These are phyloP conservation scores for Chelonoidis abingdonii DNA, from an alignment of 2,113 vertebrate species.

Conservation along the genomic window DNA sequence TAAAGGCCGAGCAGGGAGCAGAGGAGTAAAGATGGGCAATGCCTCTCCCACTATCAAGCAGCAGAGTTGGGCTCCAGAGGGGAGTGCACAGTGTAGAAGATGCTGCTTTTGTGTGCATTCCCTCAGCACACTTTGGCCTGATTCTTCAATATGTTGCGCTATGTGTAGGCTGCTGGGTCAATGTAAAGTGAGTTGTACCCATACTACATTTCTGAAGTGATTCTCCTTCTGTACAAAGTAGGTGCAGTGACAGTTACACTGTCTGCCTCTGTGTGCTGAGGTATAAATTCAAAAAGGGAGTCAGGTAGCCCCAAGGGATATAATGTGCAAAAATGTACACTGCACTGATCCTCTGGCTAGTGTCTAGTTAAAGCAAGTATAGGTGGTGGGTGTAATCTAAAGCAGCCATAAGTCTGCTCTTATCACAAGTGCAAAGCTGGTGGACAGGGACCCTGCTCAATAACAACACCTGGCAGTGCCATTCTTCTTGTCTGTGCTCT, in stretches of 20 bases:
- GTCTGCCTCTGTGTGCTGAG: not conserved
- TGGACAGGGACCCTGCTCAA: not conserved
- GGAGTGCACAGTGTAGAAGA: not conserved
- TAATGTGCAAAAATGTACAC: not conserved
- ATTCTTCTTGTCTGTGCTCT: not conserved
- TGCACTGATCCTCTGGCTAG: not conserved
- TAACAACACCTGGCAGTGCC: not conserved
- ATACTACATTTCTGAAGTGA: not conserved
- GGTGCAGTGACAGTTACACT: not conserved
- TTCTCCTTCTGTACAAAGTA: not conserved
- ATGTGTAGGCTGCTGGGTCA: not conserved
- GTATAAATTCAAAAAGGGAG: not conserved
- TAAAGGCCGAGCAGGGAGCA: not conserved
- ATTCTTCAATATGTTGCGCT: not conserved
- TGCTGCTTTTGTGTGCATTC: not conserved
- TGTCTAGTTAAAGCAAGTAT: not conserved
- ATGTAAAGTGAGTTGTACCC: not conserved
- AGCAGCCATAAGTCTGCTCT: not conserved
- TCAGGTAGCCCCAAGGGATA: not conserved
- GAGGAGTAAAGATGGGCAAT: not conserved
- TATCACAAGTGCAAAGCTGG: not conserved
- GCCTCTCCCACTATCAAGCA: not conserved
- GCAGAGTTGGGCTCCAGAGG: not conserved
- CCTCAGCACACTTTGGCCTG: not conserved
- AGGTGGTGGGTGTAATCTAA: not conserved